Evolutionary conservation across 2,888 invertebrate genomes (phyloP).

Genomic region (Nomada flava): DNA sequence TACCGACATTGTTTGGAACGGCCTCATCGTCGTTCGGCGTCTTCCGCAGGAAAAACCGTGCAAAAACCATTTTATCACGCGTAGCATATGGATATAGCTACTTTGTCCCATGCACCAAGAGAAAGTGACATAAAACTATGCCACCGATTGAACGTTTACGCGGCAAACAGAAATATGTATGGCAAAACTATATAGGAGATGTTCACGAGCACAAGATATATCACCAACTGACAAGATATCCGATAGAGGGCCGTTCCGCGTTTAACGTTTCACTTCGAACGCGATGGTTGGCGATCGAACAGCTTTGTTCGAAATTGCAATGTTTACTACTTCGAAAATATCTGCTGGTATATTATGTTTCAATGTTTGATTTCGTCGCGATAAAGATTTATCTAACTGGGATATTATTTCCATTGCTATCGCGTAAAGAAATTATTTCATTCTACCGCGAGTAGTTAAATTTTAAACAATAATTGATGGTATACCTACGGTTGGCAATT

Average conservation of each 20-base stretch:
- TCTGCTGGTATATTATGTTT: neutral
- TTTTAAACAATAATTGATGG: constrained; percentile 20
- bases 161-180: constrained; percentile 30
- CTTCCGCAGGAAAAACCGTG: constrained; percentile 80
- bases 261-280: constrained; percentile 31
- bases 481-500: neutral
- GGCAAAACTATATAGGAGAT: constrained; percentile 36
- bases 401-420: neutral
- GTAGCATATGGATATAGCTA: constrained; percentile 69
- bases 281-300: constrained; percentile 25
- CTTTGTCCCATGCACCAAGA: constrained; percentile 26
- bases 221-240: constrained; percentile 45
- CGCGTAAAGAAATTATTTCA: neutral
- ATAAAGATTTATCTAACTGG: neutral
- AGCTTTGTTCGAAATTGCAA: constrained; percentile 3
- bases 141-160: constrained; percentile 38
- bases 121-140: constrained; percentile 45
- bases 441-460: neutral
- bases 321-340: neutral
- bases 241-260: constrained; percentile 48
- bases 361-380: neutral
- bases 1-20: constrained; percentile 72
- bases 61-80: constrained; percentile 77
- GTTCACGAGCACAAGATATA: constrained; percentile 48
- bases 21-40: constrained; percentile 64